Conservation (phyloP, 2,888 invertebrate genomes). For the Tineola bisselliella region DNA sequence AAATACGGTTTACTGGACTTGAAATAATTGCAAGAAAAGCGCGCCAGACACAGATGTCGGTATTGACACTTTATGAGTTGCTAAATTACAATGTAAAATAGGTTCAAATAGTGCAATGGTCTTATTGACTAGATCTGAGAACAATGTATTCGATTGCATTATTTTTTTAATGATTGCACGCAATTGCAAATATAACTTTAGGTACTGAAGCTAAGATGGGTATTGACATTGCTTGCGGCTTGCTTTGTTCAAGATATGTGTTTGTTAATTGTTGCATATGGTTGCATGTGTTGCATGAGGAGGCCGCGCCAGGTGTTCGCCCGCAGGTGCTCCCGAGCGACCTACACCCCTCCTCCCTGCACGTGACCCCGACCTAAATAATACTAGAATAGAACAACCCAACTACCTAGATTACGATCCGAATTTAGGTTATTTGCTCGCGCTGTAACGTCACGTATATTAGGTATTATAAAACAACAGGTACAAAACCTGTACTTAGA, state of each 20-base stretch:
- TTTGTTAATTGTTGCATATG: neutral
- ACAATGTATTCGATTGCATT: too few species aligned
- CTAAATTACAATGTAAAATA: neutral
- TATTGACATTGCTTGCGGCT: neutral
- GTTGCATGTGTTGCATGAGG: neutral
- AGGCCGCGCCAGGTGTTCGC: neutral
- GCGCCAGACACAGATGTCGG: conserved; percentile 1
- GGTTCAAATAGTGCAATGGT: too few species aligned
- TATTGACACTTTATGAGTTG: neutral
- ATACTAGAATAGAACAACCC: neutral
- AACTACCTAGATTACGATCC: neutral
- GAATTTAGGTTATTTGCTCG: neutral
- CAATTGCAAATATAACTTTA: too few species aligned
- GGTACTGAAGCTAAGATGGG: neutral
- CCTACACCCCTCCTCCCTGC: neutral
- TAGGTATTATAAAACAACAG: too few species aligned
- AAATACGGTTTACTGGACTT: neutral
- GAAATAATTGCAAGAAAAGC: conserved; percentile 1
- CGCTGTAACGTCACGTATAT: too few species aligned
- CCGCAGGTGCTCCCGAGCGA: neutral
- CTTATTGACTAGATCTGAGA: too few species aligned
- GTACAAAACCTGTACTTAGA: too few species aligned
- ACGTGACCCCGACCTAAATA: conserved; percentile 6
- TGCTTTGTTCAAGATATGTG: neutral
- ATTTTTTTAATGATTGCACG: too few species aligned